These are phyloP conservation scores for Diplazon laetatorius DNA, from an alignment of 2,888 invertebrate genomes.

Conservation along the genomic window DNA sequence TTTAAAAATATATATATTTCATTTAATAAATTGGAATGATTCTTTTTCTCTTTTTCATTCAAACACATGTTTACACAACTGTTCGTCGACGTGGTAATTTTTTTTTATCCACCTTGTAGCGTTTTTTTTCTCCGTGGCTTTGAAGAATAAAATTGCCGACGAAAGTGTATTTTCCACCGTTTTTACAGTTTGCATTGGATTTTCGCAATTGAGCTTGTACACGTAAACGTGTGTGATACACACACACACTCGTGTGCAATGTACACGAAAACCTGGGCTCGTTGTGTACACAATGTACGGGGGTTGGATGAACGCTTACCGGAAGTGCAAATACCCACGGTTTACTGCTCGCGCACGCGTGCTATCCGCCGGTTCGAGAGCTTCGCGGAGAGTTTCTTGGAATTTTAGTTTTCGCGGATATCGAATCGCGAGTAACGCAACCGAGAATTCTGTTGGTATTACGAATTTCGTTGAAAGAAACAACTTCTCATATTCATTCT, in stretches of 20 bases:
- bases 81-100: background rate
- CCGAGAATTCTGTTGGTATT: constrained; percentile 2
- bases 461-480: background rate
- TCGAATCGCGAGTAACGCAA: constrained; percentile 18
- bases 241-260: constrained; percentile 24
- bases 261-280: background rate
- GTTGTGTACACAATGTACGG: constrained; percentile 55
- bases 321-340: constrained; percentile 63
- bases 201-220: constrained; percentile 46
- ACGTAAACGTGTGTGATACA: background rate
- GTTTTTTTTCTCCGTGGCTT: constrained; percentile 1
- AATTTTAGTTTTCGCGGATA: constrained; percentile 10
- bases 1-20: background rate
- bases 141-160: constrained; percentile 4
- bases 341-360: constrained; percentile 37
- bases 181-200: constrained; percentile 35
- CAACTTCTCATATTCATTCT: constrained; percentile 14
- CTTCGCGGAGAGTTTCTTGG: constrained; percentile 19
- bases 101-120: background rate
- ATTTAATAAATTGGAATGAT: too few relatives aligned
- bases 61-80: too few relatives aligned
- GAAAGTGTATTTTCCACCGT: constrained; percentile 28
- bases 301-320: constrained; percentile 57
- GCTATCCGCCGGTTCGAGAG: constrained; percentile 10
- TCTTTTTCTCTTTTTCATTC: too few relatives aligned